Evolutionary conservation across 2,797 vertebrate species (phyloP).

Genomic region (Macropodus opercularis): DNA sequence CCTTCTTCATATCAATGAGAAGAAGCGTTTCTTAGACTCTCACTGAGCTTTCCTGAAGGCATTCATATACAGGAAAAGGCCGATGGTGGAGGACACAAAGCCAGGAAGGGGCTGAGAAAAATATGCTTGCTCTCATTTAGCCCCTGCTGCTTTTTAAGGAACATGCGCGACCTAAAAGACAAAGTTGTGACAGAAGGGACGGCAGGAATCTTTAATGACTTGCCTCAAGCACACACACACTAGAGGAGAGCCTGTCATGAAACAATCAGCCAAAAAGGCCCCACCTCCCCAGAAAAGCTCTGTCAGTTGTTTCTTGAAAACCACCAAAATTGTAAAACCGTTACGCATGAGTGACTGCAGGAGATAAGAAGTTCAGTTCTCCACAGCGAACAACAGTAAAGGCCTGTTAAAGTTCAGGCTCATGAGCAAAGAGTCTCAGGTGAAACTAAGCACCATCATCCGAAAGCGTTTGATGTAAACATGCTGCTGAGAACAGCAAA

Average conservation of each 20-base stretch:
- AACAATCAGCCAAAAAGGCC: too few relatives aligned
- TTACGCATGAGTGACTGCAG: slow-evolving; percentile 2
- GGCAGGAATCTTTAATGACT: slow-evolving; percentile 76
- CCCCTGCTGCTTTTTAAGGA: slow-evolving; percentile 62
- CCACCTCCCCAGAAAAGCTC: too few relatives aligned
- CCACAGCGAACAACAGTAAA: slow-evolving; percentile 6
- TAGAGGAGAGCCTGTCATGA: slow-evolving; percentile 9
- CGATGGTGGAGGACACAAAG: slow-evolving; percentile 74
- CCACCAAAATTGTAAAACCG: slow-evolving; percentile 9
- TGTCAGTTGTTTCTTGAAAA: background rate
- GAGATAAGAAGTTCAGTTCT: slow-evolving; percentile 10
- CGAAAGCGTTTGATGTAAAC: slow-evolving; percentile 1
- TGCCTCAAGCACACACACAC: slow-evolving; percentile 53
- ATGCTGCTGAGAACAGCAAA: background rate
- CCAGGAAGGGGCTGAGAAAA: slow-evolving; percentile 76
- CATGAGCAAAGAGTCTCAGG: slow-evolving; percentile 9
- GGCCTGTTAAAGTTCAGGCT: slow-evolving; percentile 31
- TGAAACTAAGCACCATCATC: background rate
- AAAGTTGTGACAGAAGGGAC: slow-evolving; percentile 73
- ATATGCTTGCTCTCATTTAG: slow-evolving; percentile 62
- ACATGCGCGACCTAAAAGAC: slow-evolving; percentile 66
- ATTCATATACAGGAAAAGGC: slow-evolving; percentile 70
- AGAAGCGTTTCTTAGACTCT: slow-evolving; percentile 31
- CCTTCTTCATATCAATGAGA: slow-evolving; percentile 8
- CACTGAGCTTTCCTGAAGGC: slow-evolving; percentile 40